These are phyloP conservation scores for Ctenopoma kingsleyae DNA, from an alignment of 2,797 vertebrate genomes.

Conservation along the genomic window DNA sequence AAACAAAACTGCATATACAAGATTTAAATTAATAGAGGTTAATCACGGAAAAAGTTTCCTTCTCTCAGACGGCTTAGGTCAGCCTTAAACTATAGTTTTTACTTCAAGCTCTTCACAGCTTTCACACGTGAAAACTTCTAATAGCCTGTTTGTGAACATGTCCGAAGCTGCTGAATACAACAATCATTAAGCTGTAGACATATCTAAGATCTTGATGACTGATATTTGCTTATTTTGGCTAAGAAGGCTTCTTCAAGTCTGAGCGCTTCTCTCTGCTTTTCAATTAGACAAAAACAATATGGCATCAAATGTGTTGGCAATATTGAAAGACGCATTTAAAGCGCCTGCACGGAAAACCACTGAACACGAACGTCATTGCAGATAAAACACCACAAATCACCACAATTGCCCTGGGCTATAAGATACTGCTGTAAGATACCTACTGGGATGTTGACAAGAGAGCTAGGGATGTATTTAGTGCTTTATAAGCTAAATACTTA, in stretches of 20 bases:
- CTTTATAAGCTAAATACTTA: not conserved
- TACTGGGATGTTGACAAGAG: not conserved
- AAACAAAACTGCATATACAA: not conserved
- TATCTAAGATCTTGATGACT: constrained; percentile 23
- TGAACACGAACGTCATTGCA: not conserved
- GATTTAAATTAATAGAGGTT: not conserved
- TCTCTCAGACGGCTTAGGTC: not conserved
- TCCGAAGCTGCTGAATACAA: constrained; percentile 18
- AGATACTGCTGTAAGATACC: constrained; percentile 2
- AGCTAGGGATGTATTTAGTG: not conserved
- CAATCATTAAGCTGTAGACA: not conserved
- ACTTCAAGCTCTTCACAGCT: not conserved
- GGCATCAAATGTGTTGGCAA: constrained; percentile 29
- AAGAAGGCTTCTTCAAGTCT: constrained; percentile 33
- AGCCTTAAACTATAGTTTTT: not conserved
- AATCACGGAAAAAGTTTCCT: not conserved
- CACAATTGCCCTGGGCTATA: not conserved
- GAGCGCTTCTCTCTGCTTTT: constrained; percentile 25
- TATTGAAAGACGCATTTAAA: constrained; percentile 7
- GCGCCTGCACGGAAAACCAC: not conserved
- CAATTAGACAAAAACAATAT: constrained; percentile 24
- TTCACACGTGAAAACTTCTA: not conserved
- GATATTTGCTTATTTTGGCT: constrained; percentile 43
- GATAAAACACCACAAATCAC: constrained; percentile 1
- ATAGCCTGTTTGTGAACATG: constrained; percentile 14